Base-by-base conservation (phyloP, 2,113 vertebrate species). In the Amphiprion percula region DNA sequence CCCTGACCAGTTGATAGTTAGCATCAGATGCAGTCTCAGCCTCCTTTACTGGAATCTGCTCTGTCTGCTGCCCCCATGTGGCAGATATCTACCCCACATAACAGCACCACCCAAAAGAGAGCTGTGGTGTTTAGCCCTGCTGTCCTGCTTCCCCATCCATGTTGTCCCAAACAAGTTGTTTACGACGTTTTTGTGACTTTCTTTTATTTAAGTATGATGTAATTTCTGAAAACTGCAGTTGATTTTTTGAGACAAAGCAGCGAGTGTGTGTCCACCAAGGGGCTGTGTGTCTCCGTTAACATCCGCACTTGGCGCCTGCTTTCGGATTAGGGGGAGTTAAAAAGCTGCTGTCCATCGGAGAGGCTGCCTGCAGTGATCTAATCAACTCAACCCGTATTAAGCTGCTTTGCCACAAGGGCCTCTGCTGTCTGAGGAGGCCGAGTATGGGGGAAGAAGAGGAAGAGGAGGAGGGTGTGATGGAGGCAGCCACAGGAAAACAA, bases 341-440 rank as follows among this genome's bases (percentile, higher is more conserved):
- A 79, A 84, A 90, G 87, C 80, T 88, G 86, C 90, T 85, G 86
- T 90, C 81, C 84, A 84, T 85, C 55, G 50, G 68, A 86, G 84
- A 87, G 75, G 65, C 87, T 81, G 80, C 77, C 90, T 68, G 53
- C 71, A 49, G 84, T 93, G 91, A 94, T 93, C 91, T 92, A 94
- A 94, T 94, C 93, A 93, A 90, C 86, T 91, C 86, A 60, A 90
- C 83, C 90, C 83, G 23, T 74, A 83, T 89, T 93, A 93, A 92
- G 90, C 92, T 82, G 87, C 89, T 92, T 91, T 81, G 33, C 83
- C 86, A 90, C 80, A 79, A 86, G 80, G 72, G 71, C 30, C 80
- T 68, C 52, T 60, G 68, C 80, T 84, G 82, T 87, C 68, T 75
- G 86, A 60, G 54, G 68, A 85, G 72, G 46, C 17, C 1, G 68